Conservation (phyloP, 1,140 invertebrate species). For the Macrostomum lignano region DNA sequence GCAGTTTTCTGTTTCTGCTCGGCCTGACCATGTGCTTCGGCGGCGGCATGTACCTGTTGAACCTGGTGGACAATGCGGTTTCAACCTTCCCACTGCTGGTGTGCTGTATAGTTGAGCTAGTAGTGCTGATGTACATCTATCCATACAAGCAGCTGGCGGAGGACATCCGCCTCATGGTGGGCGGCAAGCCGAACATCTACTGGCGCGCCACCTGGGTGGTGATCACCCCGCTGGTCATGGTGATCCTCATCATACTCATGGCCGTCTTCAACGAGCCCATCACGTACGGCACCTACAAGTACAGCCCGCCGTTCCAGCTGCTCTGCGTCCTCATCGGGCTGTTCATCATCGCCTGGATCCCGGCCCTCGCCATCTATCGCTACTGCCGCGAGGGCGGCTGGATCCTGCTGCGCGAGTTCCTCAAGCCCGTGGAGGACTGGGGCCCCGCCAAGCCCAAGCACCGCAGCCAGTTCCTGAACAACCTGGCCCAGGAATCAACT, state of each 20-base stretch:
- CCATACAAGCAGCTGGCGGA: conserved; percentile 38
- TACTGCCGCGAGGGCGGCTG: conserved; percentile 17
- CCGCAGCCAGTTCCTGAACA: conserved; percentile 11
- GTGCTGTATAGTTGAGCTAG: neutral
- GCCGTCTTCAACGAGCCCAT: conserved; percentile 4
- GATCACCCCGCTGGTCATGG: conserved; percentile 6
- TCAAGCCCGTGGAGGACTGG: conserved; percentile 16
- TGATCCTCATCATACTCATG: conserved; percentile 4
- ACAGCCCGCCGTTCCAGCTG: conserved; percentile 44
- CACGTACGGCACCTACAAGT: conserved; percentile 32
- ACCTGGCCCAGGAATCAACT: too few species aligned
- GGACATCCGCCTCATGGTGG: conserved; percentile 60
- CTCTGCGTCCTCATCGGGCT: conserved; percentile 41
- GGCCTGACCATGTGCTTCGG: neutral
- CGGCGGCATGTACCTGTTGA: conserved; percentile 2
- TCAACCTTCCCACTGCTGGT: neutral
- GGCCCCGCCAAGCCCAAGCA: conserved; percentile 17
- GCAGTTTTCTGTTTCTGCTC: neutral
- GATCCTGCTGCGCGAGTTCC: conserved; percentile 6
- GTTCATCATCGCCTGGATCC: conserved; percentile 38
- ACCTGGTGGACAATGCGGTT: neutral
- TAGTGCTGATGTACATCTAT: too few species aligned
- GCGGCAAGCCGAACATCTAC: conserved; percentile 32
- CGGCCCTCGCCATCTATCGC: conserved; percentile 24
- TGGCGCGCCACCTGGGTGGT: conserved; percentile 5